A percentile compares a stretch with the other conserved stretches of the same genome.
These are phyloP conservation scores for Pseudochromis fuscus DNA, from an alignment of 2,797 vertebrate species.

Conservation along the genomic window DNA sequence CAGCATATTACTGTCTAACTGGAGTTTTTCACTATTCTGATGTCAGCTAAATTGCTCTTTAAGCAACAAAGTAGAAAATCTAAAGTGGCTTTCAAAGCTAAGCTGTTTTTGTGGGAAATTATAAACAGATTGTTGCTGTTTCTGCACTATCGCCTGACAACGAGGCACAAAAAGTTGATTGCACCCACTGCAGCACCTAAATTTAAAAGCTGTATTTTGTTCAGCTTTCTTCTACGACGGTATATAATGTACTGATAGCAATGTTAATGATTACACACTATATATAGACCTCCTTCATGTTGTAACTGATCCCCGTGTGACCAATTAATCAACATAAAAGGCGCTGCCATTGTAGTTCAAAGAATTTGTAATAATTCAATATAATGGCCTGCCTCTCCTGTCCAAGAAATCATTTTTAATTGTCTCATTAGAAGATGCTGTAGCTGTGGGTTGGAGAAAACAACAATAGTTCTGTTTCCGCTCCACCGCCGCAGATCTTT, in stretches of 20 bases:
- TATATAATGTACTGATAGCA: constrained; percentile 53
- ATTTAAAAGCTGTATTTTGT: constrained; percentile 42
- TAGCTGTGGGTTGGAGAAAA: constrained; percentile 67
- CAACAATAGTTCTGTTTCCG: constrained; percentile 71
- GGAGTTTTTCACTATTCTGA: constrained; percentile 25
- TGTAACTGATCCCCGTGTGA: constrained; percentile 76
- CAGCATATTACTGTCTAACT: constrained; percentile 42
- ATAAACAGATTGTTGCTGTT: constrained; percentile 42
- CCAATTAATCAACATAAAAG: constrained; percentile 81
- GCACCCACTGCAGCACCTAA: constrained; percentile 13
- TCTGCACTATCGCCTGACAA: constrained; percentile 13
- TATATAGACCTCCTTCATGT: constrained; percentile 69
- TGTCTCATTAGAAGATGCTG: constrained; percentile 79
- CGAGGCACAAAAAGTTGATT: constrained; percentile 32
- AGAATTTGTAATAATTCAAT: constrained; percentile 78
- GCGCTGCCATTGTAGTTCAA: constrained; percentile 70
- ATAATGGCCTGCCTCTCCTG: constrained; percentile 72
- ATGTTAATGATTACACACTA: constrained; percentile 67
- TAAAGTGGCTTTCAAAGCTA: constrained; percentile 38
- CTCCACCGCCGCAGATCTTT: constrained; percentile 70
- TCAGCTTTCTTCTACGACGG: constrained; percentile 42
- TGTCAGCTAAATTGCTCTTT: constrained; percentile 38
- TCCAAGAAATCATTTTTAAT: constrained; percentile 83
- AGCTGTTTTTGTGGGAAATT: constrained; percentile 30
- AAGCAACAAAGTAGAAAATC: constrained; percentile 20